Evolutionary conservation across 2,888 invertebrate genomes (phyloP).

Genomic region (Cactoblastis cactorum): DNA sequence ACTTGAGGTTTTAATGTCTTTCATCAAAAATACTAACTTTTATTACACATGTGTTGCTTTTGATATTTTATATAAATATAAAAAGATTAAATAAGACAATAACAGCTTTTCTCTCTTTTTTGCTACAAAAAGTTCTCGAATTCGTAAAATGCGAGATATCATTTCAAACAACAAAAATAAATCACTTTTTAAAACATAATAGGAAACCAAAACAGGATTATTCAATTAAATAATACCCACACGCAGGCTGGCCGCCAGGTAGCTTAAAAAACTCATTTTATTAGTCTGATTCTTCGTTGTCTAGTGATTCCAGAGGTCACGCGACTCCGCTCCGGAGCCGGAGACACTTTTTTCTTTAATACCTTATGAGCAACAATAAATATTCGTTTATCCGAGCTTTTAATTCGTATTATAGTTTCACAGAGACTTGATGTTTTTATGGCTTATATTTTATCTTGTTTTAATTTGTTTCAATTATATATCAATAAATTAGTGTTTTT

Average conservation of each 20-base stretch:
- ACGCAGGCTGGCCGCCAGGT: background rate
- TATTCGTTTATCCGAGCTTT: slow-evolving; percentile 3
- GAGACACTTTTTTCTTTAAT: slow-evolving; percentile 1
- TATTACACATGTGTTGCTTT: background rate
- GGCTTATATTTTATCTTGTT: background rate
- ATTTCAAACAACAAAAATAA: background rate
- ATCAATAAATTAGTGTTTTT: too few species aligned
- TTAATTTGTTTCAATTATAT: too few species aligned
- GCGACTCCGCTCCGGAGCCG: background rate
- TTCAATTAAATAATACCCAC: slow-evolving; percentile 6
- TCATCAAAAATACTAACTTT: background rate
- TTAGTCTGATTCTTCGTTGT: background rate
- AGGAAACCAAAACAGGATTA: background rate
- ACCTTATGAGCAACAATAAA: slow-evolving; percentile 8
- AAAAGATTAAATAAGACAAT: too few species aligned
- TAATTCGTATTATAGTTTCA: background rate
- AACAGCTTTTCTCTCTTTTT: background rate
- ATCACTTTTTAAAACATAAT: background rate
- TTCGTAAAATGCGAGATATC: too few species aligned
- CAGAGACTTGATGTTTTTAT: background rate
- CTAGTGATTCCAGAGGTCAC: background rate
- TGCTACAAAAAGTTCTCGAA: background rate
- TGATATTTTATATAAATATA: background rate
- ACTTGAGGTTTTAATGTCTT: background rate
- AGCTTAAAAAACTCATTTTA: background rate